Conservation (phyloP, 1,140 invertebrate species). For the Leptinotarsa texana region DNA sequence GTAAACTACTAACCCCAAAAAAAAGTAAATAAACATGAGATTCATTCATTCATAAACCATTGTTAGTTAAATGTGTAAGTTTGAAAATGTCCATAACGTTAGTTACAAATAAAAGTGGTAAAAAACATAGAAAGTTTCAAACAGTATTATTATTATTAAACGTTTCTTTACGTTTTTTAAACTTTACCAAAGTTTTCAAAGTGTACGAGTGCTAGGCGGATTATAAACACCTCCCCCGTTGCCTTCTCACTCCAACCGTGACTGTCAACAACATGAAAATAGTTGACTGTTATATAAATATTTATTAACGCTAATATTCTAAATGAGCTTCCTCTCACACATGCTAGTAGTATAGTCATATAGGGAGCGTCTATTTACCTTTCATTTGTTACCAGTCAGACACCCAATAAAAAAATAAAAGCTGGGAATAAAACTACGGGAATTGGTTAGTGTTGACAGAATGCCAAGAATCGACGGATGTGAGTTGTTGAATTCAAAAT, state of each 20-base stretch:
- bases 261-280: not conserved
- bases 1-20: no score
- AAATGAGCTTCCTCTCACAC: not conserved
- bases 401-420: not conserved
- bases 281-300: not conserved
- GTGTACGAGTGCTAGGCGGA: not conserved
- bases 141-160: not conserved
- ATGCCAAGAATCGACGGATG: no score
- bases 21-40: no score
- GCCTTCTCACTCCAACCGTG: not conserved
- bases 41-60: no score
- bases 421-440: not conserved
- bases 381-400: not conserved
- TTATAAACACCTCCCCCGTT: not conserved
- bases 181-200: no score
- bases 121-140: not conserved
- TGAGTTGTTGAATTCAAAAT: no score
- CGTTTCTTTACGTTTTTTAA: not conserved
- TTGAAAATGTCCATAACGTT: no score
- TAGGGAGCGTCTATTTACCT: slow-evolving; percentile 2
- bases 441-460: not conserved
- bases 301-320: slow-evolving; percentile 3
- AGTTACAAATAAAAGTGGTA: no score
- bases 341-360: not conserved
- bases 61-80: no score